Base-by-base conservation (phyloP, 2,797 vertebrate species). In the Aotus griseimembra region DNA sequence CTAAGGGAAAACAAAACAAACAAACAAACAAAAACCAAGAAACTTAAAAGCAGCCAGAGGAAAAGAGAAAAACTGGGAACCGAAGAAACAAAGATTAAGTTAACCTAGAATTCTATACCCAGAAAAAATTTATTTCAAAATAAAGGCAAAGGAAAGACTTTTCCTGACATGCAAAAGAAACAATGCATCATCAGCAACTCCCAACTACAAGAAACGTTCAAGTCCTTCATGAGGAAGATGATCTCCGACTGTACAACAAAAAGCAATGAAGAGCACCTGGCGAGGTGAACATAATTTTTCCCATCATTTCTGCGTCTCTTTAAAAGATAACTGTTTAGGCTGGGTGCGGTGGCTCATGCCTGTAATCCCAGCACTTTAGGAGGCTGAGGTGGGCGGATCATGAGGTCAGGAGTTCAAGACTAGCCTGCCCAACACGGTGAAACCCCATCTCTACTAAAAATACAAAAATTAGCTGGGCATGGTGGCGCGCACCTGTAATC, bases 271-370 rank as follows among this genome's bases (percentile, higher is more conserved):
- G 2, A 89, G 15, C n/a, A 58, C 41, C 52, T 24, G 2, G 36
- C 20, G 36, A 4, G 12, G 15, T n/a, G 36, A 67, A 55, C 14
- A 3, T 3, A 19, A 2, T 24, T 64, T 30, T 14, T 72, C 44
- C 14, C 22, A 1, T 76, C 48, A 46, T 33, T 86, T 87, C 28
- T 4, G 15, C 12, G 8, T 36, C 64, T 81, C 52, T 28, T 30
- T 52, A 64, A 85, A 77, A 67, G 11, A 26, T 19, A 64, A 64
- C 6, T 17, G 61, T 17, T 64, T 0, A 52, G 61, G 30, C 30
- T 1, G 14, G 30, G 61, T 1, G 6, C 0, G 1, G 30, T 64
- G 14, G 61, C 61, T 64, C 61, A 33, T 1, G 3, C 61, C 61
- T 64, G 61, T 64, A 64, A 64, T 64, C 30, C 13, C 30, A 64